Evolutionary conservation across 2,113 vertebrate genomes (phyloP), one percentile per base, ranked within the genome.

Genomic region (Tenebrosternarchus preto): DNA sequence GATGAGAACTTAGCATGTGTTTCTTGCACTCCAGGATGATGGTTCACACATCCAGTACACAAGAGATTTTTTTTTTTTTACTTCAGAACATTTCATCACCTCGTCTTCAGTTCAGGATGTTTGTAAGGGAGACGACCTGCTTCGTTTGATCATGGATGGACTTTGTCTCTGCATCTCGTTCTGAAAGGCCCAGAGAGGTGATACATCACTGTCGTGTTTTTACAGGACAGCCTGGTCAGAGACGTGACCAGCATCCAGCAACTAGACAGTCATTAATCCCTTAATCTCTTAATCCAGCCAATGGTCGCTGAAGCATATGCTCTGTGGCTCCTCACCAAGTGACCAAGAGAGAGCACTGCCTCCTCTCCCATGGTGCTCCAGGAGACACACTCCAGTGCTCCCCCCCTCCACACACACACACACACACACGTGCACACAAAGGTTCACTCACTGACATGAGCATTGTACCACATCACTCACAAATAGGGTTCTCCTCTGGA

Each of bases 241-340:
- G 9, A 50, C 20, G 15, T 11, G 61, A 64, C 25, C 27, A 20
- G 33, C 22, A 36, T 36, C 50, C 31, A 4, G 25, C 46, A 67
- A 19, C 55, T 64, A 64, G 50, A 56, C 15, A 70, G 43, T 29
- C 24, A 7, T 70, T 50, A 63, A 70, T 76, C 56, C 53, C 39
- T 8, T 5, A 43, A 9, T n/a, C n/a, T n/a, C n/a, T n/a, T n/a
- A n/a, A n/a, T n/a, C n/a, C n/a, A n/a, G n/a, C n/a, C n/a, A n/a
- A n/a, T n/a, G n/a, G n/a, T n/a, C n/a, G 11, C 39, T 8, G 39
- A 1, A 43, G 39, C 39, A 43, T 43, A 43, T 3, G 39, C 39
- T 43, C 39, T 33, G 24, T 61, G 73, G 73, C 36, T 43, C 27
- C 46, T 53, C 19, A 29, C 74, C n/a, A 76, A 64, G 29, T 76